Evolutionary conservation across 2,797 vertebrate genomes (phyloP).

Genomic region (Pachyuromys duprasi): DNA sequence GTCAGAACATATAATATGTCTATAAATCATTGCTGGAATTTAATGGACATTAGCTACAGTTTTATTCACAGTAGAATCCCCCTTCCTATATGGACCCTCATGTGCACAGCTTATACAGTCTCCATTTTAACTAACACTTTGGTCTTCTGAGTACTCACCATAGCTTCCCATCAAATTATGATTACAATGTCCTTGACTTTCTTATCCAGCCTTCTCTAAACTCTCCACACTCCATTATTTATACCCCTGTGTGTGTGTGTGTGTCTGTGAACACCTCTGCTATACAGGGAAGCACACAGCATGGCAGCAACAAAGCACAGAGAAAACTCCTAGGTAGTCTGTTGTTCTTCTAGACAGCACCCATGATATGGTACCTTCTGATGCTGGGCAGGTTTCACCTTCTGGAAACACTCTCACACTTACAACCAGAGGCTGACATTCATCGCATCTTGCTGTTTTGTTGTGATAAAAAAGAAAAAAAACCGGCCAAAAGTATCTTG

Average conservation of each 20-base stretch:
- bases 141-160: background rate
- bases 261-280: too few species aligned
- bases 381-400: background rate
- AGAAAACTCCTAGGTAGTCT: background rate
- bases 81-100: background rate
- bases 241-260: too few species aligned
- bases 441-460: background rate
- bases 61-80: background rate
- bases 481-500: background rate
- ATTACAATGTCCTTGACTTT: background rate
- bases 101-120: background rate
- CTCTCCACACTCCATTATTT: background rate
- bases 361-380: too few species aligned
- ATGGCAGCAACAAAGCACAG: background rate
- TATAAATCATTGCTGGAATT: background rate
- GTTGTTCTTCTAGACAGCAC: background rate
- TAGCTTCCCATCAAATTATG: background rate
- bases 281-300: too few species aligned
- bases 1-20: background rate
- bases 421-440: background rate
- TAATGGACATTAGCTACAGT: background rate
- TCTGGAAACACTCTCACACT: background rate
- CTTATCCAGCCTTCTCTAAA: background rate
- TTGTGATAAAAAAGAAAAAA: background rate
- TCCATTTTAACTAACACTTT: background rate